Conservation (phyloP, 2,888 invertebrate species). For the Aproaerema taeniolella region DNA sequence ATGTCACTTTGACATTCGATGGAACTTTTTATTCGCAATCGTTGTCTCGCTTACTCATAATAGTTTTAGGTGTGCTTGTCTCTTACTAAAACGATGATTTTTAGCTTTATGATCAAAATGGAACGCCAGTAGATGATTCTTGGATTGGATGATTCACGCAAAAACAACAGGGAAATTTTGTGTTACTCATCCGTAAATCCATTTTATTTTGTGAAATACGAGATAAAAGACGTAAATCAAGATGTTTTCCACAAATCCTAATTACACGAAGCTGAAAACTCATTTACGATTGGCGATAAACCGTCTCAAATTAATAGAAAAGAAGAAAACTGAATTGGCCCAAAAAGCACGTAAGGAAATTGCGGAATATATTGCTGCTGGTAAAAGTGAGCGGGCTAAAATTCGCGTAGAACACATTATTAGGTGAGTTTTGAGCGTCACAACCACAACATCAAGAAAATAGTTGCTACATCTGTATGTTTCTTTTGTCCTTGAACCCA, state of each 20-base stretch:
- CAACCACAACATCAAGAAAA: neutral
- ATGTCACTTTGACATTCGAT: neutral
- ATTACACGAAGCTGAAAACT: conserved; percentile 97
- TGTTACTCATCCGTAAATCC: conserved; percentile 25
- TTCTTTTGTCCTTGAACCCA: conserved; percentile 6
- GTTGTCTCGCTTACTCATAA: too few relatives aligned
- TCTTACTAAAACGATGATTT: neutral
- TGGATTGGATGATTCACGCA: conserved; percentile 27
- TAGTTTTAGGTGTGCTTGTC: too few relatives aligned
- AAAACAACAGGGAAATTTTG: conserved; percentile 23
- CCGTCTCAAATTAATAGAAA: conserved; percentile 95
- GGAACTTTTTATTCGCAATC: too few relatives aligned
- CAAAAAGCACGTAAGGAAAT: conserved; percentile 98
- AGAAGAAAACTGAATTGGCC: conserved; percentile 98
- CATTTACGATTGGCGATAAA: conserved; percentile 95
- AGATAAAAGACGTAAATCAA: conserved; percentile 26
- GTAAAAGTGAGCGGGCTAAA: conserved; percentile 92
- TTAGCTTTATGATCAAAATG: too few relatives aligned
- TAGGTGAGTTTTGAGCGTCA: conserved; percentile 58
- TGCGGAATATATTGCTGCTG: conserved; percentile 93
- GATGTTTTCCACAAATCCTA: conserved; percentile 95
- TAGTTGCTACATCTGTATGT: too few relatives aligned
- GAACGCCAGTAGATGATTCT: too few relatives aligned
- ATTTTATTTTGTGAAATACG: conserved; percentile 16
- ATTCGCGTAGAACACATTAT: conserved; percentile 99